A percentile compares a stretch with the other conserved stretches of the same genome.
These are phyloP conservation scores for Grantiella picta DNA, from an alignment of 2,113 vertebrate species.

Conservation along the genomic window DNA sequence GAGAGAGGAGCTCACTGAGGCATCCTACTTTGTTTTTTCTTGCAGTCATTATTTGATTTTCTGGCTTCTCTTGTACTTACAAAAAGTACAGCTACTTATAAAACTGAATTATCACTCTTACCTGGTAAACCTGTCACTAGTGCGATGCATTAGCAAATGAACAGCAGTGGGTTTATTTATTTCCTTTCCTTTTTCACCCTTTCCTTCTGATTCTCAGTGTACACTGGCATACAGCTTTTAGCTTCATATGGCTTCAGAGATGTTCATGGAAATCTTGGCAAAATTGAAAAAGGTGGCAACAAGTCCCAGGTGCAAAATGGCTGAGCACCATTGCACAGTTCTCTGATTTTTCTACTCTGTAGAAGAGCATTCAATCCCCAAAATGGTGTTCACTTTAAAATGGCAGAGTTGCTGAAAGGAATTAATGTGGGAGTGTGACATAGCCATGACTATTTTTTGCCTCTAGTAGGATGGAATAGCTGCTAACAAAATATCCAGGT, in stretches of 20 bases:
- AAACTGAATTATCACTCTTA: not conserved
- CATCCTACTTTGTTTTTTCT: not conserved
- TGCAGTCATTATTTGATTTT: fast-evolving
- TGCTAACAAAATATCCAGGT: not conserved
- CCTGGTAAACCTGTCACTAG: not conserved
- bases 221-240: not conserved
- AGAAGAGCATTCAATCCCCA: not conserved
- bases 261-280: not conserved
- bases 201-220: not conserved
- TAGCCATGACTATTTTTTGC: slow-evolving; percentile 21
- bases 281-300: not conserved
- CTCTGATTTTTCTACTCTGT: not conserved
- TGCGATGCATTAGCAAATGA: not conserved
- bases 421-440: not conserved
- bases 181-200: not conserved
- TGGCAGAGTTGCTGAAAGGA: not conserved
- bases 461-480: not conserved
- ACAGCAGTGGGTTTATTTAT: not conserved
- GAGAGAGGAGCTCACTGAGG: not conserved
- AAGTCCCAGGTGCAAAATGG: not conserved
- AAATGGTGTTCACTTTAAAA: not conserved
- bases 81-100: not conserved
- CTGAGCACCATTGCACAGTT: not conserved
- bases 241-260: not conserved
- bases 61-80: not conserved